These are phyloP conservation scores for Rhinophrynus dorsalis DNA, from an alignment of 2,797 vertebrate genomes.

Conservation along the genomic window DNA sequence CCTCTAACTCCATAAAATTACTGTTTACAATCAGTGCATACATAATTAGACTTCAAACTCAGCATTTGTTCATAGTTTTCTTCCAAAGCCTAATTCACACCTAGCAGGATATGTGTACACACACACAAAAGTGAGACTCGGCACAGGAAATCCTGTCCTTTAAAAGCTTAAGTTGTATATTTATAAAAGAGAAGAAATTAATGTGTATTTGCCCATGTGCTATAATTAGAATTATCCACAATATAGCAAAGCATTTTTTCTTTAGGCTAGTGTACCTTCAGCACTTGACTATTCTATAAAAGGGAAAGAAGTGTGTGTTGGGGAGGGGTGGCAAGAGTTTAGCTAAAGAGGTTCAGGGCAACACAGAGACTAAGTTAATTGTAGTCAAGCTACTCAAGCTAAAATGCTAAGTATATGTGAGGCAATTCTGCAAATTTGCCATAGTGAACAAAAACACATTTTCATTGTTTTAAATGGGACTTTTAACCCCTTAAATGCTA, in stretches of 20 bases:
- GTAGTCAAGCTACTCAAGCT: too few relatives aligned
- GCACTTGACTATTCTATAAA: too few relatives aligned
- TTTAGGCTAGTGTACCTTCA: not conserved
- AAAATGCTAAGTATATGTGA: too few relatives aligned
- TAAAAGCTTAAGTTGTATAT: not conserved
- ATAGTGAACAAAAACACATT: too few relatives aligned
- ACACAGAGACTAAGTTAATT: too few relatives aligned
- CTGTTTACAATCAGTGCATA: slow-evolving; percentile 57
- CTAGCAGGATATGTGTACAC: slow-evolving; percentile 23
- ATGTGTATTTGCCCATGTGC: too few relatives aligned
- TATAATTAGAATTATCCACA: slow-evolving; percentile 11
- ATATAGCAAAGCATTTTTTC: not conserved
- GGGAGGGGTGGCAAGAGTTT: too few relatives aligned
- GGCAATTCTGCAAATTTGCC: too few relatives aligned
- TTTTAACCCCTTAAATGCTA: too few relatives aligned
- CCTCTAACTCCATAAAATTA: slow-evolving; percentile 53
- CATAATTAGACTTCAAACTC: slow-evolving; percentile 51
- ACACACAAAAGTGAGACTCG: not conserved
- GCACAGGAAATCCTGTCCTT: slow-evolving; percentile 9
- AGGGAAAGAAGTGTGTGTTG: too few relatives aligned
- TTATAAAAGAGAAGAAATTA: not conserved
- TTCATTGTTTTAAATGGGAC: too few relatives aligned
- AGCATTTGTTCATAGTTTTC: slow-evolving; percentile 48
- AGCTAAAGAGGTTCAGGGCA: too few relatives aligned
- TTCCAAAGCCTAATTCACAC: slow-evolving; percentile 52